Evolutionary conservation across 2,113 vertebrate species (phyloP), one percentile per base, ranked within the genome.

Genomic region (Calidris pygmaea): DNA sequence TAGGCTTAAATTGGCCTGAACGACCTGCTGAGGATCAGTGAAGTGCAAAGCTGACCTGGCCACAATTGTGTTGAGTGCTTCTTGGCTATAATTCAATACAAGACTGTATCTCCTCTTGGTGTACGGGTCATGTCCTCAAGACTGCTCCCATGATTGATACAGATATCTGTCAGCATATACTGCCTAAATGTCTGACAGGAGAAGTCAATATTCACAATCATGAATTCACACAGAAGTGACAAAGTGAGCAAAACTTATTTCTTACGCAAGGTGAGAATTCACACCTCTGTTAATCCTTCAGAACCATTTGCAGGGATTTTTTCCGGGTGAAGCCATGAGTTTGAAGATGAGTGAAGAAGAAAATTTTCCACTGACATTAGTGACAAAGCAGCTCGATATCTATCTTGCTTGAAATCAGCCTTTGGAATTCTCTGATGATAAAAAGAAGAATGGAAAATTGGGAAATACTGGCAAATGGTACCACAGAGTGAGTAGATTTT

Each of bases 31-130:
- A 88, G 65, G 76, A 68, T 78, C 85, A 90, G 65, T 12, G 79
- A 71, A 85, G 93, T 70, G 88, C 82, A 83, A 88, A 91, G 91
- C 5, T 93, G 90, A 84, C 68, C 82, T 88, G 79, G 76, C 59
- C 92, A 95, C 75, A 88, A 52, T 35, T 55, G 85, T 80, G 79
- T 83, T 78, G 72, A 93, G 79, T 63, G 58, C 50, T 92, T 59
- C 47, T 73, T 77, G 90, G 72, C 75, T 77, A 5, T 47, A 91
- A 89, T 59, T 91, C 95, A 91, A 60, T 15, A 29, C 12, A 73
- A 50, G 77, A 43, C 78, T 89, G 1, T n/a, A 53, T 60, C 85
- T 83, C 59, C 74, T 67, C 67, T 48, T 47, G 45, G 20, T 30
- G 53, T 45, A 59, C 4, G 59, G 92, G 75, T 67, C 93, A 62